Conservation (phyloP, 1,140 invertebrate genomes). For the Heliconius hewitsoni region DNA sequence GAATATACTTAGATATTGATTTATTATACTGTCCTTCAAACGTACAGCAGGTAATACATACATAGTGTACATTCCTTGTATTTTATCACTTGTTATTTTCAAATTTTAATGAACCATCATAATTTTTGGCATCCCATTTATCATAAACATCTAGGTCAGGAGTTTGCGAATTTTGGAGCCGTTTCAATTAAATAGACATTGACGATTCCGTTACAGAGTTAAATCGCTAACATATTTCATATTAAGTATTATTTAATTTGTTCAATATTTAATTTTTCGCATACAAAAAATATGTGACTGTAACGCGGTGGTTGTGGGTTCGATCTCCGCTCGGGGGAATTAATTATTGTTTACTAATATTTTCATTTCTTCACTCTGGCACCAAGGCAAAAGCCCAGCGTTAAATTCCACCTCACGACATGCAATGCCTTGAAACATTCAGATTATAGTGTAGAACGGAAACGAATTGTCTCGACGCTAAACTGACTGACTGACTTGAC, state of each 20-base stretch:
- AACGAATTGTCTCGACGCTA: no score
- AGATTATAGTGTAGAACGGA: no score
- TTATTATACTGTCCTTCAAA: not conserved
- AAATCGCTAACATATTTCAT: constrained; percentile 11
- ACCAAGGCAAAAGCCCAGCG: no score
- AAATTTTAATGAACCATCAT: constrained; percentile 37
- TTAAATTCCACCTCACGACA: no score
- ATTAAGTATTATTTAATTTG: constrained; percentile 3
- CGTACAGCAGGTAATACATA: not conserved
- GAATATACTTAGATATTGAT: not conserved
- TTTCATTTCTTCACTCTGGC: not conserved
- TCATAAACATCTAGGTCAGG: constrained; percentile 38
- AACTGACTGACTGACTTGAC: no score
- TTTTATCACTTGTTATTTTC: constrained; percentile 32
- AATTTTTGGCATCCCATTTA: constrained; percentile 39
- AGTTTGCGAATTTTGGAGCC: constrained; percentile 35
- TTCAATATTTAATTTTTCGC: not conserved
- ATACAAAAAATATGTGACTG: not conserved
- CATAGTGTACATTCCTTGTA: constrained; percentile 4
- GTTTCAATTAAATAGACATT: constrained; percentile 34
- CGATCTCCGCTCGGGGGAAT: not conserved
- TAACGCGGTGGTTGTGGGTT: not conserved
- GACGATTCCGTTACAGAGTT: constrained; percentile 27
- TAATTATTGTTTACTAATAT: not conserved
- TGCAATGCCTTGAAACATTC: no score